Evolutionary conservation across 2,888 invertebrate genomes (phyloP), one percentile per base, ranked within the genome.

Genomic region (Erannis defoliaria): DNA sequence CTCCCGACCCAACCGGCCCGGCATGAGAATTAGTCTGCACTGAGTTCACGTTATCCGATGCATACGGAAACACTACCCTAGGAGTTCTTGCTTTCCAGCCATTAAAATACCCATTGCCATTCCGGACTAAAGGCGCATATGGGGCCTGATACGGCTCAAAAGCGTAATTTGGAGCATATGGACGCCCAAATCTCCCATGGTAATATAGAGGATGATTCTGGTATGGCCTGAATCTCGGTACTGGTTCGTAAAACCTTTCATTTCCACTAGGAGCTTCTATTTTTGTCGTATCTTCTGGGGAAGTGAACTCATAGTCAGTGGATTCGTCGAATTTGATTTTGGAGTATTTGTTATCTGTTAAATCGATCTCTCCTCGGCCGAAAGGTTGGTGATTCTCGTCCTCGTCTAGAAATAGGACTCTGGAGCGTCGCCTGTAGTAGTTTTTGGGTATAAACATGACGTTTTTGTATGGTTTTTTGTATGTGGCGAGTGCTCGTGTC

Each of bases 251-350:
- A 49, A 84, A 93, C 57, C 92, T 73, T 35, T 92, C 90, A 51
- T 91, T 90, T 0, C 86, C 89, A 0, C 89, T 87, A 0, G 85
- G 78, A 0, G 76, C 81, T 1, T 76, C 74, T 9, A 67, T 38
- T 50, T 81, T 82, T 5, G 58, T 56, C 3, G 70, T 73, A 0
- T 84, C 84, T 1, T 81, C 90, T 0, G 86, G 82, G 0, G 91
- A 90, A 0, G 91, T 91, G 63, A 91, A 90, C 31, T 93, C 92
- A 54, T 92, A 93, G 55, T 93, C 93, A 1, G 84, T 69, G 0
- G 83, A 75, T n/a, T 93, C 93, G n/a, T 93, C 91, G 55, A 93
- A 93, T 72, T 90, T 92, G n/a, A 93, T 88, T 75, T 88, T 89
- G 0, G 90, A 86, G 59, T 78, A 81, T 55, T 79, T 78, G 54